Evolutionary conservation across 2,888 invertebrate species (phyloP), one percentile per base, ranked within the genome.

Genomic region (Homarus gammarus): DNA sequence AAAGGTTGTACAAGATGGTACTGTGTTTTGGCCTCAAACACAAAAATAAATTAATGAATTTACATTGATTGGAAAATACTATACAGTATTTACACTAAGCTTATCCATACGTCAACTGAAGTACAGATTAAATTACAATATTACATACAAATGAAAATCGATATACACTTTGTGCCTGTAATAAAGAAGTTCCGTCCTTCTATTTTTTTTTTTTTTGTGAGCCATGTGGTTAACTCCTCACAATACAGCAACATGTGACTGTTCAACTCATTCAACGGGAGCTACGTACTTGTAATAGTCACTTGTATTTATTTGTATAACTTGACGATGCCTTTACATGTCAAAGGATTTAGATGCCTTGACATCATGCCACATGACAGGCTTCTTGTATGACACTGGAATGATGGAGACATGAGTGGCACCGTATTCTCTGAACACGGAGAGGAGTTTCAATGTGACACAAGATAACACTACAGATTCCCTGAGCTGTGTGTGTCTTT

Each of bases 401-500:
- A 49, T 70, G 78, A 72, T 38, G 68, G 6, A 72, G 72, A 56
- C 56, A 51, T 33, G 70, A 44, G 70, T 27, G 81, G 40, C 36
- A 70, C 64, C 49, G 31, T 33, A 68, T 61, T 79, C 36, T 64
- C 75, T 75, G 75, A 22, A 87, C 5, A 27, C 27, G 22, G 44
- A 51, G 44, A 38, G 22, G 61, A 44, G 22, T 75, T 61, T 31
- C 40, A 64, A 61, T n/a, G 68, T 82, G 82, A 82, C 82, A 87
- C 38, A 68, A 61, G 40, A 77, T 72, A 73, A 87, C 78, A 81
- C 82, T 87, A 75, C 86, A 79, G 70, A 61, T 70, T 87, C 87
- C 87, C 87, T 87, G 87, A 87, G 87, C 72, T 87, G 82, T 87
- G 81, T 73, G 82, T 87, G 82, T 86, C 78, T 79, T 40, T 79